A percentile compares a stretch with the other conserved stretches of the same genome.
phyloP scores from a whole-genome alignment of 2,113 vertebrate species.

The Pampusana beccarii region DNA sequence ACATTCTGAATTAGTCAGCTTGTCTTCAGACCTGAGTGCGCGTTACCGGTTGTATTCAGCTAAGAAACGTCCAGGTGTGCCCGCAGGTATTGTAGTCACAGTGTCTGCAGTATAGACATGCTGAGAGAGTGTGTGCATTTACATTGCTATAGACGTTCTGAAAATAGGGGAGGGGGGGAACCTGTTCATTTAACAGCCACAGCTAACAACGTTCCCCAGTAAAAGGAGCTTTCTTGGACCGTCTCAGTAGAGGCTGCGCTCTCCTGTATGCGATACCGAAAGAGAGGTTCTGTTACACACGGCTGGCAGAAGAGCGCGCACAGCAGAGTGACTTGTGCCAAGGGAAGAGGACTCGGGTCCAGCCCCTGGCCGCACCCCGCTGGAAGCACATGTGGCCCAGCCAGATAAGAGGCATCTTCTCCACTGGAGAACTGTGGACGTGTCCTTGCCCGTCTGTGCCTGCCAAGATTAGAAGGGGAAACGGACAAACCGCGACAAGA shows the following conservation, averaged over 20 bases:
- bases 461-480: not conserved
- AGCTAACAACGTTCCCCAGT: not conserved
- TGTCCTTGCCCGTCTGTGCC: not conserved
- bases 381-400: not conserved
- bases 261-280: not conserved
- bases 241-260: not conserved
- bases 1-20: not conserved
- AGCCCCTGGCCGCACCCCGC: not conserved
- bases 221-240: not conserved
- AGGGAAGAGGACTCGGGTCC: not conserved
- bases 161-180: not conserved
- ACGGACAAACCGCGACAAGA: not conserved
- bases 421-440: accelerated
- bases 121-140: not conserved
- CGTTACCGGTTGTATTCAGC: not conserved
- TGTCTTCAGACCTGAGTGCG: not conserved
- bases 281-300: not conserved
- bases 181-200: not conserved
- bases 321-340: not conserved
- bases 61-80: not conserved
- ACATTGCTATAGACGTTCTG: not conserved
- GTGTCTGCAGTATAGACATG: not conserved
- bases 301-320: not conserved
- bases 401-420: conserved; percentile 8
- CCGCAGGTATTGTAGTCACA: not conserved